Evolutionary conservation across 1,140 invertebrate species (phyloP), one percentile per base, ranked within the genome.

Genomic region (Latrodectus geometricus): DNA sequence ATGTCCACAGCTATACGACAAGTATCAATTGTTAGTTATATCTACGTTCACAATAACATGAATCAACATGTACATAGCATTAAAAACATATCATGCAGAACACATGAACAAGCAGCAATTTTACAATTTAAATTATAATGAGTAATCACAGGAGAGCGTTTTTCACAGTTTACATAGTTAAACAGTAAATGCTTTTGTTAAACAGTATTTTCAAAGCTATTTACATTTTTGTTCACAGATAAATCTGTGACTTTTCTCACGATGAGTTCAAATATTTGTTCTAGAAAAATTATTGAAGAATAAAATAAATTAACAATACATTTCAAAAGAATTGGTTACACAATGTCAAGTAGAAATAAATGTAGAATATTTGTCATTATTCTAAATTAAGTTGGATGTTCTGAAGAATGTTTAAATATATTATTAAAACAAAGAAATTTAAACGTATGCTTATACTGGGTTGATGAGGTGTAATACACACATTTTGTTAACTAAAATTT

Each of bases 131-230:
- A 83, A 83, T 82, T 56, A 82, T 69, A 17, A 66, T 20, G 20
- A 74, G 52, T 83, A 83, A 83, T 83, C 81, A 83, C 81, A 83
- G 81, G 65, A 83, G 70, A 83, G 81, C 72, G 23, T 83, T 75
- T 81, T 83, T 83, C 81, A 83, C 70, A 83, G 81, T 72, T 83
- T 52, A 83, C 61, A 61, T 48, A 82, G 79, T 73, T 61, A 73
- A 72, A 81, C 72, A 83, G 81, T 72, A 83, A 83, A 83, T 83
- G 81, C 72, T 61, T 73, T 20, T 74, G 23, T n/a, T 12, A 65
- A 81, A 56, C 65, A 69, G 49, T 74, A 83, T 83, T 52, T 74
- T 49, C 72, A 20, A 83, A 83, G 70, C 81, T 83, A 83, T 83
- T 48, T 83, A 83, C 81, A 83, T 12, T 73, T 50, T 35, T 35